These are phyloP conservation scores for Gallinago media DNA, from an alignment of 2,113 vertebrate species.

Conservation along the genomic window DNA sequence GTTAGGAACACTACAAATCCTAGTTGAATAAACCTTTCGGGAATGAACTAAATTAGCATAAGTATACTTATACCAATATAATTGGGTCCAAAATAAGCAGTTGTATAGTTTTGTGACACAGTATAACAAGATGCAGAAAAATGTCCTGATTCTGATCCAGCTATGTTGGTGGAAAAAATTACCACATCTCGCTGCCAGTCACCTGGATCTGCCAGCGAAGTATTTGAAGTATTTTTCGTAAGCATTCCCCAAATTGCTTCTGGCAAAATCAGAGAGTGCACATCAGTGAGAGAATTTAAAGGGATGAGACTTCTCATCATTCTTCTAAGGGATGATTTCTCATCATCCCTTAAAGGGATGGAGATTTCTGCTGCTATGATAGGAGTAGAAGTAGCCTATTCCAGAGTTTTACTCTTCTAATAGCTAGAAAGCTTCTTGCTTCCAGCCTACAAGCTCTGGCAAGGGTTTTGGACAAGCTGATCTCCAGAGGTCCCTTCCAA, in stretches of 20 bases:
- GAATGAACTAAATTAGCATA: not conserved
- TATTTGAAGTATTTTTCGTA: not conserved
- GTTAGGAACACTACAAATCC: not conserved
- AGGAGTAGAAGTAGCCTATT: not conserved
- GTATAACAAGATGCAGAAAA: not conserved
- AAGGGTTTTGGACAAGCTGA: too few species aligned
- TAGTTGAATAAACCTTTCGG: not conserved
- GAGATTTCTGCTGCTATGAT: not conserved
- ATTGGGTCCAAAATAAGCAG: not conserved
- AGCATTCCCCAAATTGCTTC: not conserved
- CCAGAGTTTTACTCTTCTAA: not conserved
- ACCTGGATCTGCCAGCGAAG: not conserved
- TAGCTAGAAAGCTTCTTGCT: not conserved
- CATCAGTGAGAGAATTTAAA: not conserved
- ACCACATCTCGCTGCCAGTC: not conserved
- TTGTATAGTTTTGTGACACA: not conserved
- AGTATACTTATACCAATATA: not conserved
- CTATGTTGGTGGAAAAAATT: not conserved
- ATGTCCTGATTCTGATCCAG: not conserved
- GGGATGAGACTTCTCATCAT: too few species aligned
- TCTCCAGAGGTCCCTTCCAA: too few species aligned
- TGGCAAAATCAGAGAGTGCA: not conserved
- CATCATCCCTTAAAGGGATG: too few species aligned
- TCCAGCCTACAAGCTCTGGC: not conserved
- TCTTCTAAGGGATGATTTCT: too few species aligned